phyloP scores from a whole-genome alignment of 2,113 vertebrate genomes.

The Myrmophylax atrothorax region DNA sequence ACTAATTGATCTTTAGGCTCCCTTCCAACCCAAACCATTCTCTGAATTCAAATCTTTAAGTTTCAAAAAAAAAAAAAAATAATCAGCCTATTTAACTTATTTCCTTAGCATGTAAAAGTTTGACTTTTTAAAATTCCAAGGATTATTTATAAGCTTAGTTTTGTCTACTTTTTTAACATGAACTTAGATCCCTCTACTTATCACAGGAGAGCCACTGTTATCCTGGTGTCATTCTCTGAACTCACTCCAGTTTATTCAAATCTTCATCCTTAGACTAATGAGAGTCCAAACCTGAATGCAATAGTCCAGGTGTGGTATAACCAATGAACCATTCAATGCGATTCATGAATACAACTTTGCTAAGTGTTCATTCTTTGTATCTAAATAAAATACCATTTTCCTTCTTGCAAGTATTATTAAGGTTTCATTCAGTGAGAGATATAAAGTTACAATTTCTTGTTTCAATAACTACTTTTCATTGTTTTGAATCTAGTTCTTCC shows the following conservation, averaged over 20 bases:
- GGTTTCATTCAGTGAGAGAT: not conserved
- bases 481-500: not conserved
- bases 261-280: not conserved
- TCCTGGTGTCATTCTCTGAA: not conserved
- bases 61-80: not conserved
- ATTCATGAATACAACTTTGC: not conserved
- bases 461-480: not conserved
- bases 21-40: not conserved
- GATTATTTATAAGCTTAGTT: not conserved
- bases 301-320: not conserved
- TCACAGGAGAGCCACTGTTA: not conserved
- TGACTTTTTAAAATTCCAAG: not conserved
- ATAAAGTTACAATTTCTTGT: not conserved
- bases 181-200: not conserved
- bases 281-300: not conserved
- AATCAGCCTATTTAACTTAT: not conserved
- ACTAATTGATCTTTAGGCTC: not conserved
- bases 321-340: not conserved
- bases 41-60: not conserved
- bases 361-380: not conserved
- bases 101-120: not conserved
- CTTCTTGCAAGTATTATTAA: not conserved
- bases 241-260: not conserved
- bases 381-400: not conserved
- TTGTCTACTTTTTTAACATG: not conserved